Evolutionary conservation across 1,140 invertebrate species (phyloP).

Genomic region (Octopus bimaculoides): DNA sequence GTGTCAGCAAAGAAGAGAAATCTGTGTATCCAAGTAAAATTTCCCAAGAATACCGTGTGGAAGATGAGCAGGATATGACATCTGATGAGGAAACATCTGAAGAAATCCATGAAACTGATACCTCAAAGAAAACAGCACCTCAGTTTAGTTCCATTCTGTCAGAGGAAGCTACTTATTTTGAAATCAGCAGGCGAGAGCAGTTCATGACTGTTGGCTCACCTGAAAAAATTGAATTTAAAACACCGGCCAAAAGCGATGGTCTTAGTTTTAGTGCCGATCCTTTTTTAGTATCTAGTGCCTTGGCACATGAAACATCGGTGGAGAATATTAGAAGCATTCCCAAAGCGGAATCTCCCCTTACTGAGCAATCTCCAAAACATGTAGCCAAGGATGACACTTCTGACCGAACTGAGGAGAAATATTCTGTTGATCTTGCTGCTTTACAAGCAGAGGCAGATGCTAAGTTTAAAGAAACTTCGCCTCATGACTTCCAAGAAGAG

Average conservation of each 20-base stretch:
- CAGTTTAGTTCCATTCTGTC: neutral
- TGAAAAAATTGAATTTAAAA: neutral
- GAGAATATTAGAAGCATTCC: neutral
- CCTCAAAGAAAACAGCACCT: slow-evolving; percentile 12
- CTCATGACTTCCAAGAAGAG: neutral
- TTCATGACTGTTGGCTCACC: neutral
- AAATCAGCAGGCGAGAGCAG: neutral
- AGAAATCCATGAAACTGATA: neutral
- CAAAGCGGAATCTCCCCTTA: neutral
- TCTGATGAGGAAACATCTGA: slow-evolving; percentile 10
- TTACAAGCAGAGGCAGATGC: neutral
- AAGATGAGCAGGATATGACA: slow-evolving; percentile 9
- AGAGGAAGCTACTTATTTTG: slow-evolving; percentile 24
- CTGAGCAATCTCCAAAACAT: neutral
- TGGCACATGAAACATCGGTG: neutral
- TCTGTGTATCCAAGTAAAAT: neutral
- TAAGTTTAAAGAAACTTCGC: neutral
- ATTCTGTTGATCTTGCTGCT: neutral
- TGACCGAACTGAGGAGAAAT: neutral
- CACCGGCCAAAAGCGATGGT: neutral
- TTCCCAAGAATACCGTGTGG: neutral
- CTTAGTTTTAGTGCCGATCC: neutral
- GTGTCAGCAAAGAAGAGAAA: neutral
- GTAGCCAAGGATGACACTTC: neutral
- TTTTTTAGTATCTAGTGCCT: slow-evolving; percentile 6